Conservation (phyloP, 1,140 invertebrate species). For the Drosophila sp. region DNA sequence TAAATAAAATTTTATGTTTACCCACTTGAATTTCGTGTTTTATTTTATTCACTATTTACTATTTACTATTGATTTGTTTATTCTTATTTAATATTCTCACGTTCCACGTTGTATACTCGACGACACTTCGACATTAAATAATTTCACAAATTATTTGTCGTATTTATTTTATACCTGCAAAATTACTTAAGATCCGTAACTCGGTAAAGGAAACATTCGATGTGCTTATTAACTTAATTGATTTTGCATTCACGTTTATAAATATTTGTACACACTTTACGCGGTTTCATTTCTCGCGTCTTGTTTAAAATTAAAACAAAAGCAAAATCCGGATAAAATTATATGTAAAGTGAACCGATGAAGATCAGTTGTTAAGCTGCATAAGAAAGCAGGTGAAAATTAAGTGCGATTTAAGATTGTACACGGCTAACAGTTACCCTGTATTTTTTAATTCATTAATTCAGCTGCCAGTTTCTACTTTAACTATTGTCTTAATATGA, state of each 20-base stretch:
- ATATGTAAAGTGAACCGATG: slow-evolving; percentile 11
- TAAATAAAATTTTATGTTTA: slow-evolving; percentile 1
- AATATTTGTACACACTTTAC: slow-evolving; percentile 15
- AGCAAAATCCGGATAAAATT: slow-evolving; percentile 1
- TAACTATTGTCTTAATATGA: too few relatives aligned
- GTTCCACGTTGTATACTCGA: slow-evolving; percentile 6
- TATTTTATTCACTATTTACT: slow-evolving; percentile 5
- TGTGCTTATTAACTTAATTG: slow-evolving; percentile 45
- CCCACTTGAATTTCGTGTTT: background rate
- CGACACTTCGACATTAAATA: slow-evolving; percentile 27
- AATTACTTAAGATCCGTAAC: slow-evolving; percentile 11
- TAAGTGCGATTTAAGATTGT: background rate
- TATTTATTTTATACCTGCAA: slow-evolving; percentile 35
- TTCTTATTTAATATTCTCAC: slow-evolving; percentile 11
- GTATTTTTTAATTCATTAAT: background rate
- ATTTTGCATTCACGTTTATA: slow-evolving; percentile 40
- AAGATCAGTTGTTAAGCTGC: slow-evolving; percentile 13
- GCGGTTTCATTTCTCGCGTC: slow-evolving; percentile 2
- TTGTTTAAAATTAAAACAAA: slow-evolving; percentile 18
- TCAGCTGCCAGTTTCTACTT: too few relatives aligned
- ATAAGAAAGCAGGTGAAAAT: slow-evolving; percentile 19
- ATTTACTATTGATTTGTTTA: too few relatives aligned
- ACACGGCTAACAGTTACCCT: background rate
- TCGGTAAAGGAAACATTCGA: slow-evolving; percentile 19
- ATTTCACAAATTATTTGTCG: slow-evolving; percentile 21